A percentile compares a stretch with the other conserved stretches of the same genome.
Conservation (phyloP, 2,797 vertebrate species). For the Discoglossus pictus region DNA sequence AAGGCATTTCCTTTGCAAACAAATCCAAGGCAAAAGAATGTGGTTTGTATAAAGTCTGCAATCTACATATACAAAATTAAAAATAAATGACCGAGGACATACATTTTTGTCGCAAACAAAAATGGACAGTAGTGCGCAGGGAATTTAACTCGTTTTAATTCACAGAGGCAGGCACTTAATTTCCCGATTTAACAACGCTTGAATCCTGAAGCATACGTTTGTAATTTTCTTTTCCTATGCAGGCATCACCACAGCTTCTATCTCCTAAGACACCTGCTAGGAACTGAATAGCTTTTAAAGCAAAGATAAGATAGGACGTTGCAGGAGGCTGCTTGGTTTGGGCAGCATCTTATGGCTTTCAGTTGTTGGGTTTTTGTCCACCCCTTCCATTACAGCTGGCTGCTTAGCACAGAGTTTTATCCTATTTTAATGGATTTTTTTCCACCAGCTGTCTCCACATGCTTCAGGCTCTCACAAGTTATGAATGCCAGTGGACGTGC, state of each 20-base stretch:
- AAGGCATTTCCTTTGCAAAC: too few species aligned
- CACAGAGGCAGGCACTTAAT: too few species aligned
- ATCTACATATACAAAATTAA: too few species aligned
- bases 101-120: too few species aligned
- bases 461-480: slow-evolving; percentile 18
- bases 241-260: slow-evolving; percentile 1
- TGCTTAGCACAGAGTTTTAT: slow-evolving; percentile 30
- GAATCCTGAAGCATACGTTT: neutral
- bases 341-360: slow-evolving; percentile 26
- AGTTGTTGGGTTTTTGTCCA: slow-evolving; percentile 34
- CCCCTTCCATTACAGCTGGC: slow-evolving; percentile 34
- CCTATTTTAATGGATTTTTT: slow-evolving; percentile 48
- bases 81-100: too few species aligned
- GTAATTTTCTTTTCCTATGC: slow-evolving; percentile 15
- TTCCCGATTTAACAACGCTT: too few species aligned
- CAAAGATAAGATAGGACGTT: slow-evolving; percentile 24
- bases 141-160: too few species aligned
- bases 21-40: too few species aligned
- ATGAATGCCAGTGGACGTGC: slow-evolving; percentile 14
- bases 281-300: slow-evolving; percentile 41
- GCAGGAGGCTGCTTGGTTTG: slow-evolving; percentile 26
- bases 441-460: slow-evolving; percentile 30
- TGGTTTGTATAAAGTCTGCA: too few species aligned
- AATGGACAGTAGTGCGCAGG: too few species aligned
- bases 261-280: slow-evolving; percentile 22